Evolutionary conservation across 1,140 invertebrate species (phyloP).

Genomic region (Drosophila carrolli): DNA sequence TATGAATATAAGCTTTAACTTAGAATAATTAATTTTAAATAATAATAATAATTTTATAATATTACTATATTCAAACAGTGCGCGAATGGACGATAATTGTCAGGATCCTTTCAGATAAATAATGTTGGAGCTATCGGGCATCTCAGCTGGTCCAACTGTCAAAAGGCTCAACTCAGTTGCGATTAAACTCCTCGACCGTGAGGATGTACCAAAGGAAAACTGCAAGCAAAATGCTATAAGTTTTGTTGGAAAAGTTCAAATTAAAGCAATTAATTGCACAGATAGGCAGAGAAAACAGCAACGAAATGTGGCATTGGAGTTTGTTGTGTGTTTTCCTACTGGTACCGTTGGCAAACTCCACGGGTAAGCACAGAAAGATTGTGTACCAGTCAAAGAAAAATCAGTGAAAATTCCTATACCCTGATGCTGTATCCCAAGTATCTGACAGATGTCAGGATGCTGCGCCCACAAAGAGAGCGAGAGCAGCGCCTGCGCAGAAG

Average conservation of each 20-base stretch:
- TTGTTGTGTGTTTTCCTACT: conserved; percentile 61
- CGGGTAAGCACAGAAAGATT: conserved; percentile 57
- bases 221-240: conserved; percentile 37
- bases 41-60: too few relatives aligned
- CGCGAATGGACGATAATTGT: neutral
- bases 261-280: conserved; percentile 2
- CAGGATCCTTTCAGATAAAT: neutral
- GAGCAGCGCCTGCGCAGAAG: conserved; percentile 49
- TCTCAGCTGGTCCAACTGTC: conserved; percentile 4
- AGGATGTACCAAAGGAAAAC: conserved; percentile 31
- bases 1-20: too few relatives aligned
- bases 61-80: conserved; percentile 1
- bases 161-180: conserved; percentile 47
- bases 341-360: conserved; percentile 64
- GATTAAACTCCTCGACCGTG: conserved; percentile 23
- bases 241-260: neutral
- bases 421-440: conserved; percentile 60
- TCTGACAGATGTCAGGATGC: conserved; percentile 46
- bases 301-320: conserved; percentile 60
- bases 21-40: too few relatives aligned
- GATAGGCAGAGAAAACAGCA: conserved; percentile 11
- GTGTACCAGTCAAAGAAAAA: conserved; percentile 11
- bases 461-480: conserved; percentile 42
- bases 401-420: conserved; percentile 69
- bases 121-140: conserved; percentile 7